These are phyloP conservation scores for Argynnis bischoffii DNA, from an alignment of 2,888 invertebrate species.

Conservation along the genomic window DNA sequence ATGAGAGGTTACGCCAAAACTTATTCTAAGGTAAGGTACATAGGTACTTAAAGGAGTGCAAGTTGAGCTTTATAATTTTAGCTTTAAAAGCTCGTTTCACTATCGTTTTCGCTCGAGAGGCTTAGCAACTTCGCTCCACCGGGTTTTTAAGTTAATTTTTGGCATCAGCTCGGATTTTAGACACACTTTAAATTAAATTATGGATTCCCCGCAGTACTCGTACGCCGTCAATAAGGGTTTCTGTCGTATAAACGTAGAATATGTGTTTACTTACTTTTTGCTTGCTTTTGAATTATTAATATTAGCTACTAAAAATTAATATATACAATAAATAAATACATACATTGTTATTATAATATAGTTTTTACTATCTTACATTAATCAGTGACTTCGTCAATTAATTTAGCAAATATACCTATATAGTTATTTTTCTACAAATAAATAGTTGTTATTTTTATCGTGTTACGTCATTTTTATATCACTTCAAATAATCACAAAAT, in stretches of 20 bases:
- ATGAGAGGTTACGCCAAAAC: slow-evolving; percentile 53
- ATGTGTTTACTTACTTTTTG: neutral
- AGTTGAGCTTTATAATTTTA: slow-evolving; percentile 78
- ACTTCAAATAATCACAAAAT: slow-evolving; percentile 39
- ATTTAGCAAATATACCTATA: too few relatives aligned
- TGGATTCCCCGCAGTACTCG: slow-evolving; percentile 25
- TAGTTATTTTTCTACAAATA: too few relatives aligned
- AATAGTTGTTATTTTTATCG: too few relatives aligned
- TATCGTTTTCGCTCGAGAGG: slow-evolving; percentile 70
- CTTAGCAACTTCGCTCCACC: slow-evolving; percentile 62
- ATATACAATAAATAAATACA: too few relatives aligned
- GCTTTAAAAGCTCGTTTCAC: slow-evolving; percentile 73
- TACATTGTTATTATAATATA: too few relatives aligned
- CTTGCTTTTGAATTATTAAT: too few relatives aligned
- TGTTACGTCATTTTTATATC: slow-evolving; percentile 2
- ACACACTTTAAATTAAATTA: slow-evolving; percentile 47
- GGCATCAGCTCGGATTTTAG: slow-evolving; percentile 55
- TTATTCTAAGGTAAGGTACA: slow-evolving; percentile 57
- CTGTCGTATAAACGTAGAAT: neutral
- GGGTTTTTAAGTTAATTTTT: slow-evolving; percentile 71
- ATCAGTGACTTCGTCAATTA: too few relatives aligned
- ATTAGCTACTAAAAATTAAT: too few relatives aligned
- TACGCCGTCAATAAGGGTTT: slow-evolving; percentile 2
- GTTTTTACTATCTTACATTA: too few relatives aligned
- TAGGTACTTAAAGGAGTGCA: slow-evolving; percentile 57